Percentiles rank a stretch among this genome's conserved stretches.
Evolutionary conservation across 2,888 invertebrate genomes (phyloP).

Genomic region (Tipula vernalis): DNA sequence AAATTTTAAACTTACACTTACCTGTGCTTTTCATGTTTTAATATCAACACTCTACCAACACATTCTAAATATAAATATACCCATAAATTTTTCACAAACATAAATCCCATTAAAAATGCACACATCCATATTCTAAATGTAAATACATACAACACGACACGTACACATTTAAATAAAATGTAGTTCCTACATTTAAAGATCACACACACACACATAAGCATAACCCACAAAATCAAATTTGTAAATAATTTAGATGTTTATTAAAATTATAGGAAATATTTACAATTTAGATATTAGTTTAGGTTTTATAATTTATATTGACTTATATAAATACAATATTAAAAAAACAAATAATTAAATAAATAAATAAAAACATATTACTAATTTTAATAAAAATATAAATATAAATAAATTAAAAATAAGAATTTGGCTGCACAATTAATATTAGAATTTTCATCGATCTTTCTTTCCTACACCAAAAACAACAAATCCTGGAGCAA

Average conservation of each 20-base stretch:
- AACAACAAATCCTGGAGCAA: constrained; percentile 48
- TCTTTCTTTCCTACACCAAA: constrained; percentile 69
- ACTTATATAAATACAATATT: not conserved
- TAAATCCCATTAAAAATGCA: not conserved
- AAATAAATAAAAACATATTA: not conserved
- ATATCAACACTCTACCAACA: not conserved
- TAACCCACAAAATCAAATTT: not conserved
- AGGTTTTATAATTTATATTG: not conserved
- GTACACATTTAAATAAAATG: not conserved
- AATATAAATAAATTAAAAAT: constrained; percentile 19
- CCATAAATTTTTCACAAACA: not conserved
- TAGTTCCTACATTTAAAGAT: not conserved
- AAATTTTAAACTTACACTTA: not conserved
- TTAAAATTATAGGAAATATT: not conserved
- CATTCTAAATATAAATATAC: not conserved
- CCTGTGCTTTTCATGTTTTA: not conserved
- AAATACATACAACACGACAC: not conserved
- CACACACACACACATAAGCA: not conserved
- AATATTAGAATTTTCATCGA: constrained; percentile 65
- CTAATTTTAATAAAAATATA: constrained; percentile 8
- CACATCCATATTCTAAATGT: not conserved
- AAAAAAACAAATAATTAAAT: not conserved
- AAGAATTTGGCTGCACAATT: constrained; percentile 35
- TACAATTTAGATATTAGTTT: not conserved
- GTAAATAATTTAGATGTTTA: not conserved